Base-by-base conservation (phyloP, 2,797 vertebrate genomes). In the Melanogrammus aeglefinus region DNA sequence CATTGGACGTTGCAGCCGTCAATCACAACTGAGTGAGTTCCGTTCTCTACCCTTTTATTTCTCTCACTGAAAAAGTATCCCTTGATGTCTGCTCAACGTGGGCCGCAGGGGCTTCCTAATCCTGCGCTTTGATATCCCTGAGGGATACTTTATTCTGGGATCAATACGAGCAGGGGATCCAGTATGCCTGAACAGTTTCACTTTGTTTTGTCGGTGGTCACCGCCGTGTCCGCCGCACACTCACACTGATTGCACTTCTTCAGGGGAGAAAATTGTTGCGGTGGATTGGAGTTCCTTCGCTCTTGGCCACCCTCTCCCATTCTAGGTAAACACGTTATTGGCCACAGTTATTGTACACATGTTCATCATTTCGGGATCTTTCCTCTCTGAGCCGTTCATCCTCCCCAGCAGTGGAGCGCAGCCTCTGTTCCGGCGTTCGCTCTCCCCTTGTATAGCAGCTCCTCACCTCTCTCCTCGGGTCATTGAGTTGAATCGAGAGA, bases 221-320 rank as follows among this genome's bases (percentile, higher is more conserved):
- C 44, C 13, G 44, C 44, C 47, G 47, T 21, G 47, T 51, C 47
- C 4, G 21, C 18, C 14, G 16, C 47, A 51, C 47, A 51, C 57
- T n/a, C 57, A 63, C 57, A 24, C 4, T 63, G 38, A 24, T 39
- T 44, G 13, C n/a, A 51, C 10, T 31, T 44, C 14, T 14, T 9
- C 66, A 51, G 75, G 76, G 79, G 57, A 8, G 57, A 74, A 79
- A 77, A 85, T 77, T 78, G 91, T 93, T 14, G 44, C 44, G 0
- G 35, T 36, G 41, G 14, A 12, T 44, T 14, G 41, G 41, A 12
- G 41, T 44, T 44, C 14, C 41, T 44, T 44, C 12, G 1, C 9
- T 44, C 14, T 51, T 18, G 13, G 47, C 47, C 1, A 51, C 18
- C 31, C 31, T 33, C 47, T 51, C 47, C 47, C 14, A 4, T 18